These are phyloP conservation scores for Heliopora coerulea DNA, from an alignment of 92 coral and sea anemone genomes.

Conservation along the genomic window DNA sequence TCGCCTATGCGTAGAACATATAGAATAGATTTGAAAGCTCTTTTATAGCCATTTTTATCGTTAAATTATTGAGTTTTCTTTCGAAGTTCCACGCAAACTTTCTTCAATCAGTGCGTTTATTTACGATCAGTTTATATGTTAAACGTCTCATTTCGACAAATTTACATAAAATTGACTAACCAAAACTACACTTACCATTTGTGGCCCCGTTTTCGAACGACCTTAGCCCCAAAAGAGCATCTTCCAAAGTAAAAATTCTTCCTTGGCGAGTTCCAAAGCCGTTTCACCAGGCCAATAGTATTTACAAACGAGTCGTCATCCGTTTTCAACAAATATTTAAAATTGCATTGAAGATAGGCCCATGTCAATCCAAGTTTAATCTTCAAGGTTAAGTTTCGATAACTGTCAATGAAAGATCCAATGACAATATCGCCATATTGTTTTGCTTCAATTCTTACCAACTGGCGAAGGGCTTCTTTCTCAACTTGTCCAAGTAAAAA, in stretches of 20 bases:
- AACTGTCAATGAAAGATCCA: slow-evolving; percentile 1
- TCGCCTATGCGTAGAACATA: too few relatives aligned
- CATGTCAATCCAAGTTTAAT: not conserved
- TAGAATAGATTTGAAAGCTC: too few relatives aligned
- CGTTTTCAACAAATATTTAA: not conserved
- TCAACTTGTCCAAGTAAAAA: not conserved
- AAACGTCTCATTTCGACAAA: too few relatives aligned
- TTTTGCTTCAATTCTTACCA: not conserved
- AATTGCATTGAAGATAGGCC: not conserved
- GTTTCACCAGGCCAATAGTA: not conserved
- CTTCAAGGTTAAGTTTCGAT: not conserved
- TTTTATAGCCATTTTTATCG: too few relatives aligned
- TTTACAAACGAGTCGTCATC: slow-evolving; percentile 14
- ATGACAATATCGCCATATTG: not conserved
- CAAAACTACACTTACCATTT: slow-evolving; percentile 20
- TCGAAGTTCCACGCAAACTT: too few relatives aligned
- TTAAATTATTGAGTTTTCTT: too few relatives aligned
- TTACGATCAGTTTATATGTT: too few relatives aligned
- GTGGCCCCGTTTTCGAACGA: not conserved
- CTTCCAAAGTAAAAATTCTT: not conserved
- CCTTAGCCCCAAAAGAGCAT: not conserved
- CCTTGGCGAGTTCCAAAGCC: not conserved
- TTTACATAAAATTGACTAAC: too few relatives aligned
- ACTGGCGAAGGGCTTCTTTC: not conserved
- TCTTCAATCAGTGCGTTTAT: too few relatives aligned